Conservation (phyloP, 2,888 invertebrate genomes). For the Tanypteryx hageni region DNA sequence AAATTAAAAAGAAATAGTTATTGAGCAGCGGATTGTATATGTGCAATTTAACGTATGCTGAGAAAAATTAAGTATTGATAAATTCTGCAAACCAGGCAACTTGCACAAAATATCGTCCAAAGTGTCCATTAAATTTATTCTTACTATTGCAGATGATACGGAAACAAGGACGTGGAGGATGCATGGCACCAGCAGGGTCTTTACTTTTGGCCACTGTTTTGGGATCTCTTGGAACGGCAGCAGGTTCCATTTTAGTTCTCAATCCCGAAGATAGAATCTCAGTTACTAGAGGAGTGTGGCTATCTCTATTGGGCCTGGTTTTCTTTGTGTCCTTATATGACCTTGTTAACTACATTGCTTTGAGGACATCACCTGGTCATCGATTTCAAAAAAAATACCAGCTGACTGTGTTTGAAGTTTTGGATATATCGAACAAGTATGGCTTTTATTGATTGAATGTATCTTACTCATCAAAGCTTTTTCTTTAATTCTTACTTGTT, state of each 20-base stretch:
- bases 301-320: constrained; percentile 81
- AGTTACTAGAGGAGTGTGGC: constrained; percentile 78
- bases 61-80: too few relatives aligned
- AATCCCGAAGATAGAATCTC: constrained; percentile 79
- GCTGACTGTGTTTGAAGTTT: constrained; percentile 82
- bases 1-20: too few relatives aligned
- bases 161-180: constrained; percentile 65
- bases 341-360: constrained; percentile 79
- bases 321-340: constrained; percentile 84
- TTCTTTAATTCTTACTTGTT: constrained; percentile 5
- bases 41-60: too few relatives aligned
- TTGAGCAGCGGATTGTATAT: too few relatives aligned
- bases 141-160: constrained; percentile 30
- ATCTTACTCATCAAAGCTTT: not conserved
- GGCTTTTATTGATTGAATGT: constrained; percentile 72
- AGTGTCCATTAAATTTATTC: not conserved
- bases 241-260: constrained; percentile 76
- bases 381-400: constrained; percentile 81
- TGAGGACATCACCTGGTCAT: constrained; percentile 80
- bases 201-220: constrained; percentile 74
- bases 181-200: constrained; percentile 69
- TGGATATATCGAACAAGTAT: constrained; percentile 87
- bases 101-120: too few relatives aligned
- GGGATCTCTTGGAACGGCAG: constrained; percentile 74
- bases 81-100: too few relatives aligned